phyloP scores from a whole-genome alignment of 2,797 vertebrate species.

The Falco naumanni region DNA sequence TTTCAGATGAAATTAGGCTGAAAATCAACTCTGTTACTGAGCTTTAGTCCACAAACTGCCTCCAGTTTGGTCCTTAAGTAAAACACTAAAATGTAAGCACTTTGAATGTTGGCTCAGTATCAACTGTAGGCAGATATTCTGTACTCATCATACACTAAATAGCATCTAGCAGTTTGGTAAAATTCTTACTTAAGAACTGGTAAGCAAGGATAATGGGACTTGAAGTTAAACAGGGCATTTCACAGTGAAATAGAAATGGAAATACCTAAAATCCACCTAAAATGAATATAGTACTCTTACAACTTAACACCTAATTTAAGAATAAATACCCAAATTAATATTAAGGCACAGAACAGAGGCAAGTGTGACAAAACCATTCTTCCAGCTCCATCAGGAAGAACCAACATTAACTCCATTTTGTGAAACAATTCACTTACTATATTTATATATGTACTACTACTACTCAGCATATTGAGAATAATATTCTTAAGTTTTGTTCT shows the following conservation, averaged over 20 bases:
- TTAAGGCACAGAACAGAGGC: background rate
- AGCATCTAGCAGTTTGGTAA: background rate
- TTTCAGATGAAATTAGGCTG: background rate
- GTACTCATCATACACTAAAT: background rate
- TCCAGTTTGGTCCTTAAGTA: background rate
- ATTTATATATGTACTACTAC: background rate
- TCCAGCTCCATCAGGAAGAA: background rate
- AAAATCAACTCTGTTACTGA: background rate
- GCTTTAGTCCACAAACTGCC: background rate
- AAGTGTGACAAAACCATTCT: background rate
- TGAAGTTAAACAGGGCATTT: background rate
- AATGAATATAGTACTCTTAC: background rate
- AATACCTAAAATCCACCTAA: background rate
- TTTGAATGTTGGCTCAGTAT: background rate
- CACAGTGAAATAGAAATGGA: background rate
- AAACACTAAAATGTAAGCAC: background rate
- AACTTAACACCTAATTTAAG: background rate
- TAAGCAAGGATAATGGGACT: background rate
- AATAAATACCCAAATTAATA: background rate
- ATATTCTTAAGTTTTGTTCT: background rate
- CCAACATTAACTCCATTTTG: background rate
- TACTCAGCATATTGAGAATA: background rate
- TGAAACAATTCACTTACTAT: background rate
- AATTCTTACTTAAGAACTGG: background rate
- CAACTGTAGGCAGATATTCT: background rate